Evolutionary conservation across 2,113 vertebrate genomes (phyloP), one percentile per base, ranked within the genome.

Genomic region (Aplodontia rufa): DNA sequence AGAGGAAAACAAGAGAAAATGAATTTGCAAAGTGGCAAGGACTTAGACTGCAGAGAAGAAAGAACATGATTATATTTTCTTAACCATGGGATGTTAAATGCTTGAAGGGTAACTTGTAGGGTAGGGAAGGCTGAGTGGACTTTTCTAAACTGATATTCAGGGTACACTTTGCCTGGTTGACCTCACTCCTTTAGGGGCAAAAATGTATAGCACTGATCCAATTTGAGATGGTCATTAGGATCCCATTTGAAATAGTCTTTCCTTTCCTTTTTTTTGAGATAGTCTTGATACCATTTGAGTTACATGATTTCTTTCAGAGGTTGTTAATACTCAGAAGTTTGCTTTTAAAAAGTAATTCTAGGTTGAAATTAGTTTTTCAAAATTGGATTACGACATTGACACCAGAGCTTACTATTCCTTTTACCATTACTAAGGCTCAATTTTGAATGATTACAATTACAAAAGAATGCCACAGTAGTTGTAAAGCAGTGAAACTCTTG

Each of bases 1-100:
- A 95, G 91, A 96, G 79, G 55, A 97, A 96, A 97, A 97, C 68
- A 97, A 90, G 92, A 93, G 91, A 95, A 96, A 96, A 96, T 89
- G 91, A 97, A 96, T 96, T 97, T 92, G 58, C 86, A 66, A 84
- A 97, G 82, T 96, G 75, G 74, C 91, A 87, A 93, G 35, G 82
- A 96, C 68, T 64, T 95, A 90, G 69, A 79, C 30, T 71, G 20
- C 84, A 94, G 51, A 92, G 40, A 90, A 91, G 76, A 72, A 79
- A 92, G 45, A 93, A 84, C 69, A 55, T 71, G 83, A 71, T 91
- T 94, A 32, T 83, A 51, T 60, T 86, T 81, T 93, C 74, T 83
- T 96, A 74, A 80, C 62, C 35, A 58, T 8, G 24, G 37, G 40
- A 64, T 58, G 19, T 88, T 94, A 85, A 92, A 66, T 85, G 32